Evolutionary conservation across 2,113 vertebrate species (phyloP), one percentile per base, ranked within the genome.

Genomic region (Bubo blakistoni): DNA sequence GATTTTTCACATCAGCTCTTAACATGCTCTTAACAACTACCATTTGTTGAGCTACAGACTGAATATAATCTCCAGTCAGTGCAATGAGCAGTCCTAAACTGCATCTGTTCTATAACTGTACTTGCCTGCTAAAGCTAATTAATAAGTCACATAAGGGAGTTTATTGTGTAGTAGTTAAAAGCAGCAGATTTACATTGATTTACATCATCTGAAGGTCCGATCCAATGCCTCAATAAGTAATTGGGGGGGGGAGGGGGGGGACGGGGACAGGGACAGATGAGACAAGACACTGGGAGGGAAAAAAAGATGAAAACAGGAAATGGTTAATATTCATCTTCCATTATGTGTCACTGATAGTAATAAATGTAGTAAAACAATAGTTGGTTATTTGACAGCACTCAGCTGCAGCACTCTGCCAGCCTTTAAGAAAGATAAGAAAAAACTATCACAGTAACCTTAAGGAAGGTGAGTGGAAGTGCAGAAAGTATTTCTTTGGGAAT

Each of bases 181-280:
- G 3, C 9, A 86, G 36, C 44, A 72, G n/a, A 47, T 67, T 92
- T 77, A 61, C 34, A 44, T n/a, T 71, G 24, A 44, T 91, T 87
- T 65, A 51, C 7, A 5, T 54, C 2, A 72, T 17, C 16, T 61
- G 80, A 76, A 87, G 38, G 61, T 87, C 40, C 36, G 10, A 63
- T 71, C 18, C 29, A 51, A 20, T 40, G 11, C 5, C 21, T 91
- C 44, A 26, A 12, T 27, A 78, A 63, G 12, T 71, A 38, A 78
- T 65, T 8, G 4, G 9, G 3, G 3, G 4, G 4, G 6, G 18
- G 2, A 2, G 2, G 3, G 1, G 7, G 12, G 7, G 66, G 14
- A 32, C 40, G 12, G 40, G 40, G 13, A 40, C 10, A 5, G 40
- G 40, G 40, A 42, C 13, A 3, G 40, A 46, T 18, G 44, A 18